A percentile compares a stretch with the other conserved stretches of the same genome.
Evolutionary conservation across 1,140 invertebrate genomes (phyloP).

Genomic region (Ips typographus): DNA sequence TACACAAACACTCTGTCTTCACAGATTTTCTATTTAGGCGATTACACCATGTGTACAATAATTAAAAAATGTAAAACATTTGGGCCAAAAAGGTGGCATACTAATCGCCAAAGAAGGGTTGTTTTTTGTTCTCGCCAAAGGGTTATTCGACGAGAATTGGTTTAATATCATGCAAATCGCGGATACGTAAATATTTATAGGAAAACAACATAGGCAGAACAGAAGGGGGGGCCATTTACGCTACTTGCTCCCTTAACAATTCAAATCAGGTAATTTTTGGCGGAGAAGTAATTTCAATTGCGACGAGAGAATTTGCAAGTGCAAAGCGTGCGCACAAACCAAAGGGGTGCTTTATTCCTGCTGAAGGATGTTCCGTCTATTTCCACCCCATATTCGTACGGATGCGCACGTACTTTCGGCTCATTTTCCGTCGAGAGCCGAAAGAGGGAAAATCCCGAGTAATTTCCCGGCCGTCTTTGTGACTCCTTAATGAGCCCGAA

Average conservation of each 20-base stretch:
- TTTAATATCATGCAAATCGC: constrained; percentile 22
- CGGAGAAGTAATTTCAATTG: constrained; percentile 31
- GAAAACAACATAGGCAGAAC: constrained; percentile 16
- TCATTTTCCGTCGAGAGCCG: constrained; percentile 12
- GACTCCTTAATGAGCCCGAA: constrained; percentile 9
- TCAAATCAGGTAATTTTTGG: constrained; percentile 31
- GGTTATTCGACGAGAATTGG: neutral
- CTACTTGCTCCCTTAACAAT: constrained; percentile 17
- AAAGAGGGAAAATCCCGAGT: constrained; percentile 11
- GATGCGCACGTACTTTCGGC: constrained; percentile 22
- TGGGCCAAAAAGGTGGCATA: too few species aligned
- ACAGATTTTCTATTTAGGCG: too few species aligned
- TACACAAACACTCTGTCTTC: too few species aligned
- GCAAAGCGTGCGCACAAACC: constrained; percentile 28
- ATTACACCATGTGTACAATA: too few species aligned
- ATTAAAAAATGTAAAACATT: too few species aligned
- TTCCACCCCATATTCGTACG: constrained; percentile 19
- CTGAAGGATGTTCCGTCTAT: constrained; percentile 21
- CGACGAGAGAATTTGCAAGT: constrained; percentile 9
- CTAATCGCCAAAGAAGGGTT: too few species aligned
- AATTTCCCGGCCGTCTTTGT: constrained; percentile 13
- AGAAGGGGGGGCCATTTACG: constrained; percentile 12
- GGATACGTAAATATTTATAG: constrained; percentile 22
- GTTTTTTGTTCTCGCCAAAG: neutral
- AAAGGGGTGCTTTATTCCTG: constrained; percentile 1